phyloP scores from a whole-genome alignment of 2,113 vertebrate species.

The Orthonyx spaldingii region DNA sequence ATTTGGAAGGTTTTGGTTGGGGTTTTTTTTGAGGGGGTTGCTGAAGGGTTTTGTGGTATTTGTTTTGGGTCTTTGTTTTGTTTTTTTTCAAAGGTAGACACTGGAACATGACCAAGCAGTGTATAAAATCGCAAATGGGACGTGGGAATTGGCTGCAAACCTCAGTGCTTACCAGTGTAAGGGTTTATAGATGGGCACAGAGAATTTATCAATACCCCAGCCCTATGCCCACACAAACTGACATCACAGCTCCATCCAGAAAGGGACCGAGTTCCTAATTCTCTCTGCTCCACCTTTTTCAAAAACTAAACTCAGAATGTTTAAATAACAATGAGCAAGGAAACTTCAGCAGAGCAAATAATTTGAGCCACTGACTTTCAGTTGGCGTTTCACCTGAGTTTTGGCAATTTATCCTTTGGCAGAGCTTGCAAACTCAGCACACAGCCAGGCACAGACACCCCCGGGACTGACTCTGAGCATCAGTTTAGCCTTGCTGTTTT shows the following conservation, averaged over 20 bases:
- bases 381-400: constrained; percentile 2
- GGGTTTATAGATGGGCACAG: background rate
- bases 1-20: rapidly evolving
- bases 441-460: background rate
- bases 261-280: background rate
- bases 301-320: background rate
- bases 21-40: rapidly evolving
- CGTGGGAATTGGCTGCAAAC: background rate
- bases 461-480: background rate
- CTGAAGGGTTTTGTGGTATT: background rate
- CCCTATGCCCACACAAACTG: background rate
- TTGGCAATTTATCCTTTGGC: background rate
- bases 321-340: background rate
- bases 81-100: background rate
- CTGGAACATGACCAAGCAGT: background rate
- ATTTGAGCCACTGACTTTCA: background rate
- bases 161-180: background rate
- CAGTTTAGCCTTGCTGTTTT: background rate
- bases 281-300: background rate
- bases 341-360: background rate
- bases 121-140: background rate
- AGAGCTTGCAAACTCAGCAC: constrained; percentile 4
- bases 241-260: background rate
- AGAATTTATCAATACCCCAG: background rate
- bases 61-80: background rate